Conservation (phyloP, 1,140 invertebrate genomes). For the Trissolcus basalis region DNA sequence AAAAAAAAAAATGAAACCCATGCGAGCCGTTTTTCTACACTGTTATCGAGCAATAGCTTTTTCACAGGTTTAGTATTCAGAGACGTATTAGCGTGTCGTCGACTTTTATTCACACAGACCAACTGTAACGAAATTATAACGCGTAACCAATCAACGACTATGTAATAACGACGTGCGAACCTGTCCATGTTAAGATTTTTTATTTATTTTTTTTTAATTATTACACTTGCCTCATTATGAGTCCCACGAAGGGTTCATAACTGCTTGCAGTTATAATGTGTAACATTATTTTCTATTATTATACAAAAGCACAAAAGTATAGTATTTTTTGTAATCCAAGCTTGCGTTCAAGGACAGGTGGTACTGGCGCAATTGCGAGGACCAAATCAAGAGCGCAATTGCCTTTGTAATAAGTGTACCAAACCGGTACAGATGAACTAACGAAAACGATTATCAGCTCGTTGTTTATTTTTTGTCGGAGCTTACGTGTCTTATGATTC, state of each 20-base stretch:
- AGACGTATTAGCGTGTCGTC: slow-evolving; percentile 51
- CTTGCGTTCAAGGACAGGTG: slow-evolving; percentile 5
- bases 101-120: slow-evolving; percentile 44
- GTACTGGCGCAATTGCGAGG: not conserved
- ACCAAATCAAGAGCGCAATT: no score
- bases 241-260: no score
- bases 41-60: slow-evolving; percentile 71
- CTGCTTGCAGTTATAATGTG: no score
- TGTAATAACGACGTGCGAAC: slow-evolving; percentile 19
- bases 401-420: no score
- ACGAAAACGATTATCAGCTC: no score
- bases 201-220: not conserved
- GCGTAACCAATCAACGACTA: slow-evolving; percentile 61
- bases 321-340: not conserved
- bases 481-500: no score
- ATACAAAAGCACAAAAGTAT: not conserved
- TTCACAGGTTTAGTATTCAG: slow-evolving; percentile 66
- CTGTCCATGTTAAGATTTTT: not conserved
- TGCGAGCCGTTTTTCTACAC: slow-evolving; percentile 44
- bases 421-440: no score
- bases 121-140: slow-evolving; percentile 42
- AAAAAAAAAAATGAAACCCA: no score
- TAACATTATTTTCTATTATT: no score
- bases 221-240: no score
- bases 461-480: no score